phyloP scores from a whole-genome alignment of 2,888 invertebrate genomes.

The Cerastis leucographa region DNA sequence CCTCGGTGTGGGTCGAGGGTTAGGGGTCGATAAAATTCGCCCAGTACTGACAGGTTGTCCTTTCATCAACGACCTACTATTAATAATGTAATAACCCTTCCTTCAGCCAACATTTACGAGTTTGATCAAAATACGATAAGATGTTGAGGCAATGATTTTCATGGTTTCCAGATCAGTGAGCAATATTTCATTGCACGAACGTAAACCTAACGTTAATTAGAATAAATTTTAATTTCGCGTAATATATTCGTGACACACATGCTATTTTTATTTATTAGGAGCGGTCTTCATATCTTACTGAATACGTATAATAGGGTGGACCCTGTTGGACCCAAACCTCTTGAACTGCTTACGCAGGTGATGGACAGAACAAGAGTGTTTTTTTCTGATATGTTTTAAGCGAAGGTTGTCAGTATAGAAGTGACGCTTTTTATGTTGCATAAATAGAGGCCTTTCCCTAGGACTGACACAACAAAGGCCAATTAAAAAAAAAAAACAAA shows the following conservation, averaged over 20 bases:
- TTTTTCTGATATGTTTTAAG: background rate
- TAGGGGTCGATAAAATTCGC: conserved; percentile 38
- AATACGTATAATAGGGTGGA: background rate
- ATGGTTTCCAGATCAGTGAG: background rate
- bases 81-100: conserved; percentile 33
- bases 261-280: background rate
- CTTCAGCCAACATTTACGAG: conserved; percentile 35
- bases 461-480: background rate
- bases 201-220: background rate
- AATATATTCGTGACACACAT: background rate
- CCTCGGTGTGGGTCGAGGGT: conserved; percentile 23
- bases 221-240: background rate
- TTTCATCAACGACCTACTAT: conserved; percentile 46
- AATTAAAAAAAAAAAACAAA: background rate
- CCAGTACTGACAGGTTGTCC: conserved; percentile 38
- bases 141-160: conserved; percentile 1
- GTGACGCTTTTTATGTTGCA: background rate
- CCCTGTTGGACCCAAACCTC: background rate
- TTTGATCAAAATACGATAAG: conserved; percentile 15
- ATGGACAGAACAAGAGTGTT: background rate
- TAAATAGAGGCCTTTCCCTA: background rate
- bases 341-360: background rate
- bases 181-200: background rate
- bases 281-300: background rate
- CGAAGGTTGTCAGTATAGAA: too few species aligned